Base-by-base conservation (phyloP, 2,797 vertebrate genomes). In the Platalea minor region DNA sequence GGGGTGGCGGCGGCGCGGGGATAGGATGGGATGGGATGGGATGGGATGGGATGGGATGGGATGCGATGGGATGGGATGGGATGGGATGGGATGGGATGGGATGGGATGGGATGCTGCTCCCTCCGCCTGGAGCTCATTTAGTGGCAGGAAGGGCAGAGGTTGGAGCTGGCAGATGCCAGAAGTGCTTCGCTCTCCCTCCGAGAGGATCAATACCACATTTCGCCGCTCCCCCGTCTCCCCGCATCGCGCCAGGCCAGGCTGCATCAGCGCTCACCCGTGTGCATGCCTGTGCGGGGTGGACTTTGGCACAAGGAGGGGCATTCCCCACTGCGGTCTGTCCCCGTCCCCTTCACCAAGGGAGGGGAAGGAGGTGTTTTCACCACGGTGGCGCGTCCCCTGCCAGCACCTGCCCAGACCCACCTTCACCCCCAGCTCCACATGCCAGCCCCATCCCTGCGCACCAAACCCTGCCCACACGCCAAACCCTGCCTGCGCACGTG, bases 131-230 rank as follows among this genome's bases (percentile, higher is more conserved):
- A 89, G 78, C 61, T 94, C n/a, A 26, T 64, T 84, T 77, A 74
- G 76, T 0, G 0, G 65, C 20, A 59, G 48, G 65, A 93, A 87
- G 67, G 70, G 70, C 87, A 89, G 77, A 84, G 80, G 74, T 67
- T 93, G 89, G 81, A 88, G 80, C 57, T 46, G 80, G 79, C 23
- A 17, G 80, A 88, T 86, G 84, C 92, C 84, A 84, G 69, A 72
- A 68, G 63, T 35, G 39, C 57, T 78, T 41, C 1, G 7, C 69
- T 72, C n/a, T 84, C 69, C 91, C 70, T 85, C 81, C 2, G 10
- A 84, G 89, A 87, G 91, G 89, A 88, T 88, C 86, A 56, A 78
- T 78, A 81, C 59, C 93, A 85, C 37, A 41, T 65, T 76, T 73
- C 28, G 24, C 37, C 35, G 39, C 76, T 85, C 63, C 68, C 41